A percentile compares a stretch with the other conserved stretches of the same genome.
phyloP scores from a whole-genome alignment of 2,888 invertebrate genomes.

The Aphidoletes aphidimyza region DNA sequence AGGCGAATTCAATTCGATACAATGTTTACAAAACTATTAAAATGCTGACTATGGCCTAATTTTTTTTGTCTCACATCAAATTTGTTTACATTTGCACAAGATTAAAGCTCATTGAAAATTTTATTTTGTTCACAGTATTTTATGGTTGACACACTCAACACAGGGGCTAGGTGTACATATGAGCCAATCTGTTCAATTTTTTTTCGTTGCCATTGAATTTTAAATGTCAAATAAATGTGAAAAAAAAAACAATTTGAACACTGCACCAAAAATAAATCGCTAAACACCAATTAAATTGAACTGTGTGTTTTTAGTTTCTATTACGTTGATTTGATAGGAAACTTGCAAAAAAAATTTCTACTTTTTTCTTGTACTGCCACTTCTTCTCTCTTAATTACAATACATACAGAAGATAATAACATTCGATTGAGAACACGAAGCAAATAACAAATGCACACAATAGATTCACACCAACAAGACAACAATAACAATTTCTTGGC shows the following conservation, averaged over 20 bases:
- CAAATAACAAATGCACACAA: slow-evolving; percentile 34
- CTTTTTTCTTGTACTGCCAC: slow-evolving; percentile 30
- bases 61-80: neutral
- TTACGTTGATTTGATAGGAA: neutral
- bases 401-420: neutral
- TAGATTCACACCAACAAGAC: neutral
- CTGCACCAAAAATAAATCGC: neutral
- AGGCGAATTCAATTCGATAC: no score
- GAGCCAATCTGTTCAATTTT: no score
- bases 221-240: no score
- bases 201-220: no score
- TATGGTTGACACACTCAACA: neutral
- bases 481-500: neutral
- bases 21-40: neutral
- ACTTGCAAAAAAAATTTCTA: neutral
- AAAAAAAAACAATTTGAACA: no score
- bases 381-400: slow-evolving; percentile 37
- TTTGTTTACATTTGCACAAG: slow-evolving; percentile 40
- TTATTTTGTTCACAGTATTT: neutral
- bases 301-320: no score
- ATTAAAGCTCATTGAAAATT: slow-evolving; percentile 9
- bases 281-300: no score
- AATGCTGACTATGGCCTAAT: neutral
- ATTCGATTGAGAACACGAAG: slow-evolving; percentile 47
- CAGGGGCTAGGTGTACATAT: no score